Base-by-base conservation (phyloP, 1,140 invertebrate species). In the Holcopasites calliopsidis region DNA sequence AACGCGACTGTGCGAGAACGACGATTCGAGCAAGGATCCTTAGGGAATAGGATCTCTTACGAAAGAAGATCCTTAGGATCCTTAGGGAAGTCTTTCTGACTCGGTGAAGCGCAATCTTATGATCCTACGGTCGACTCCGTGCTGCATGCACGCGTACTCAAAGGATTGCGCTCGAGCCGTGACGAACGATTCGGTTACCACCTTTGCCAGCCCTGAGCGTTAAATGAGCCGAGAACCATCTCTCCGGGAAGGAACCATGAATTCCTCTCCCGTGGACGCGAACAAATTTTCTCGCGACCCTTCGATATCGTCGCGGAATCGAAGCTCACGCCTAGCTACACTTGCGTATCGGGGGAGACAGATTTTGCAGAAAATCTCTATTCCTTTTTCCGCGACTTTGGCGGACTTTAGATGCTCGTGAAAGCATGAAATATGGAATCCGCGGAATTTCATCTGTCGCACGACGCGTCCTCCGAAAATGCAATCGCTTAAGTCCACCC, bases 161-260 rank as follows among this genome's bases (percentile, higher is more conserved):
- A 79, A 83, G 85, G 77, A 82, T 69, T 11, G 6, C 16, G 5
- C 18, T 4, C n/a, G n/a, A 71, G 33, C 72, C 21, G 75, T 85
- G 83, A 88, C 87, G 81, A 87, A 88, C 85, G 85, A 85, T 80
- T 73, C 60, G 50, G 52, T 80, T n/a, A n/a, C n/a, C n/a, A n/a
- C n/a, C 62, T 84, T 80, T 82, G 79, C 80, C 69, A 55, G 64
- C 23, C 76, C 71, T 71, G 6, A 49, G 62, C 58, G 70, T 66
- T 83, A 87, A 88, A 86, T 88, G 86, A 87, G 81, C 83, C 84
- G 72, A 87, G 85, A 85, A 87, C 85, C 83, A 87, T 86, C n/a
- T n/a, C n/a, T n/a, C n/a, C 82, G 50, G 50, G 0, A 23, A 16
- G 21, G 13, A 23, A 7, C 21, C 50, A 1, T 21, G 16, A 44